A percentile compares a stretch with the other conserved stretches of the same genome.
Evolutionary conservation across 1,140 invertebrate genomes (phyloP).

Genomic region (Danaus plexippus): DNA sequence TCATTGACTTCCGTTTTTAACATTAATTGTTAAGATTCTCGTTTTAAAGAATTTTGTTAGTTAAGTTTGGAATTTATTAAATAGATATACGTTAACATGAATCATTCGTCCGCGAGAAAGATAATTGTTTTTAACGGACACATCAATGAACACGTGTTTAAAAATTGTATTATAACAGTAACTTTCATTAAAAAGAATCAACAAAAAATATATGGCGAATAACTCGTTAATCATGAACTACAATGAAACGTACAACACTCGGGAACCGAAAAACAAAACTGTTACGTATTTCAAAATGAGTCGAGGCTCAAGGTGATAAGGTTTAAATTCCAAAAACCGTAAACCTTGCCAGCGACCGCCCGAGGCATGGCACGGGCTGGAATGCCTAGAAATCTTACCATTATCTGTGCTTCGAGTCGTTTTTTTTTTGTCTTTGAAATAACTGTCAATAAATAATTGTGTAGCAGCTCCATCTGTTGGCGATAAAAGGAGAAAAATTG

Average conservation of each 20-base stretch:
- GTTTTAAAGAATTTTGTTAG: constrained; percentile 23
- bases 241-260: constrained; percentile 35
- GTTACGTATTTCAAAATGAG: constrained; percentile 6
- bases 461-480: background rate
- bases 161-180: no score
- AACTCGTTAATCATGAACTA: constrained; percentile 6
- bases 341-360: constrained; percentile 34
- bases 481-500: no score
- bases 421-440: constrained; percentile 19
- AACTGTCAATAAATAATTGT: constrained; percentile 26
- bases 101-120: no score
- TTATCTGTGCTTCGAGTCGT: constrained; percentile 19
- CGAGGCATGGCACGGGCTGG: constrained; percentile 55
- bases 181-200: background rate
- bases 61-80: constrained; percentile 20
- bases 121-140: no score
- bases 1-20: constrained; percentile 58
- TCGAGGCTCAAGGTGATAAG: background rate
- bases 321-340: constrained; percentile 6
- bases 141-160: no score
- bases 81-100: constrained; percentile 1
- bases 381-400: constrained; percentile 36
- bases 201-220: background rate
- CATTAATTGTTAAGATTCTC: constrained; percentile 33
- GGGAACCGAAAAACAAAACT: constrained; percentile 17